Evolutionary conservation across 2,888 invertebrate genomes (phyloP), one percentile per base, ranked within the genome.

Genomic region (Drosophila trichaetosa): DNA sequence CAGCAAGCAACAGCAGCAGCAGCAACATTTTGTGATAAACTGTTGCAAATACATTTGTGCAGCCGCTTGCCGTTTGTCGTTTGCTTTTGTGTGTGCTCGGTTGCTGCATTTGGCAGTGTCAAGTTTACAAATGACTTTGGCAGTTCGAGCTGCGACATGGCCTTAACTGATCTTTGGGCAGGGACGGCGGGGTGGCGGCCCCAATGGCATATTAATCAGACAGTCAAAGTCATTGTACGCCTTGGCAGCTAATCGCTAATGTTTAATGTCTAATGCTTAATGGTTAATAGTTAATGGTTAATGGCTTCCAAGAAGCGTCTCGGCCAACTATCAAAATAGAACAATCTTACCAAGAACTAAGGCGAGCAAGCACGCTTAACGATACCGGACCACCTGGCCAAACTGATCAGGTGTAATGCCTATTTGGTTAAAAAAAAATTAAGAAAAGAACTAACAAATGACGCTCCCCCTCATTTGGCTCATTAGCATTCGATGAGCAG

Each of bases 21-120:
- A 59, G 40, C 82, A 74, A 52, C 86, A 74, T 76, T 85, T 86
- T 79, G 69, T 82, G 88, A 87, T 85, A 87, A 90, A 87, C 90
- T 87, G 89, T 80, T 72, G 90, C 87, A 73, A 84, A 87, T 87
- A 82, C 84, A 87, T 87, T 86, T 85, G 80, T 87, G 86, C 89
- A 74, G 78, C 53, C 56, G 54, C 29, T 36, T 21, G 42, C 27
- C 29, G 29, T n/a, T 51, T 51, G 51, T 29, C 29, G 51, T 29
- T 51, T n/a, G 74, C 81, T 46, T 73, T 81, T 82, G 82, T 75
- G 64, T 57, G 29, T 56, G 56, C 18, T 69, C 69, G 63, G 36
- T 76, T 76, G 79, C 78, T 76, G 79, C 89, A 83, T 83, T 83
- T 81, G 87, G 70, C 80, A 76, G 83, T 82, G 83, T 82, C 77